A percentile compares a stretch with the other conserved stretches of the same genome.
These are phyloP conservation scores for Meloidogyne chitwoodi DNA, from an alignment of 1,140 invertebrate species.

Conservation along the genomic window DNA sequence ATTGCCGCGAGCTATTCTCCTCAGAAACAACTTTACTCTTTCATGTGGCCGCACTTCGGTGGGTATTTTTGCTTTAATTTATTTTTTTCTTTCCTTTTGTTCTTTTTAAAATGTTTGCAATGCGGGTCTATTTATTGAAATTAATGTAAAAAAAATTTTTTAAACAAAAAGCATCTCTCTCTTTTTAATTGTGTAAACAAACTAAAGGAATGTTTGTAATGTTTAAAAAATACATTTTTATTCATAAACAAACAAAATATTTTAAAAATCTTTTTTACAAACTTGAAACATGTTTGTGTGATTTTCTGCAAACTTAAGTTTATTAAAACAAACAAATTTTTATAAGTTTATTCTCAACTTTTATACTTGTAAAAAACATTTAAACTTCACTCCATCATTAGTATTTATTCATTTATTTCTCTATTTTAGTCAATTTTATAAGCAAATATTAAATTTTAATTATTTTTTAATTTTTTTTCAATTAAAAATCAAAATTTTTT, in stretches of 20 bases:
- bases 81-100: not conserved
- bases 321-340: no score
- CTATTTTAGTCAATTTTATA: no score
- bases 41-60: conserved; percentile 21
- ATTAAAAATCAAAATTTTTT: no score
- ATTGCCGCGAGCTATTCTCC: conserved; percentile 31
- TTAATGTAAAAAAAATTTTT: not conserved
- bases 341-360: no score
- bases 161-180: not conserved
- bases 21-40: conserved; percentile 22
- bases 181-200: not conserved
- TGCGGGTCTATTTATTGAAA: not conserved
- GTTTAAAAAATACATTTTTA: not conserved
- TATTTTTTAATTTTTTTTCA: no score
- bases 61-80: not conserved
- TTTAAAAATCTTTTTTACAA: no score
- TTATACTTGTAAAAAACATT: no score
- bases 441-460: no score
- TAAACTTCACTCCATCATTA: no score
- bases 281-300: no score
- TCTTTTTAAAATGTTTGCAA: not conserved
- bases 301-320: no score
- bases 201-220: not conserved
- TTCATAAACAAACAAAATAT: not conserved
- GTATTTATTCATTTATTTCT: no score